Evolutionary conservation across 2,888 invertebrate species (phyloP).

Genomic region (Thymelicus sylvestris): DNA sequence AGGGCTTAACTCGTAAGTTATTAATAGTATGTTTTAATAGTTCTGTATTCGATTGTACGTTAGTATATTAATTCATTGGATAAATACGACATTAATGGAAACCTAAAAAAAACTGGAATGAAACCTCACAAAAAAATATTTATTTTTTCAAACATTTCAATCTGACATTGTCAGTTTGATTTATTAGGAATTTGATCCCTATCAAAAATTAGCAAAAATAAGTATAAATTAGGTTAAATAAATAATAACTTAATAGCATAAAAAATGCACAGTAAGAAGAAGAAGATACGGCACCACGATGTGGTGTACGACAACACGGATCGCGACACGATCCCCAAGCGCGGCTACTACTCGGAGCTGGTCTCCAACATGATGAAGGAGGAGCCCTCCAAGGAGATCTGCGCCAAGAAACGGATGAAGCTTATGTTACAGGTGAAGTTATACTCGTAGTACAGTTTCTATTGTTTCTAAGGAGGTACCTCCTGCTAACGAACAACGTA

Average conservation of each 20-base stretch:
- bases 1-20: too few species aligned
- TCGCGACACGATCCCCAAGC: slow-evolving; percentile 66
- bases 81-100: too few species aligned
- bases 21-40: too few species aligned
- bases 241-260: slow-evolving; percentile 9
- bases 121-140: not conserved
- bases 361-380: slow-evolving; percentile 79
- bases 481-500: too few species aligned
- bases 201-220: slow-evolving; percentile 21
- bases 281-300: slow-evolving; percentile 70
- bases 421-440: slow-evolving; percentile 64
- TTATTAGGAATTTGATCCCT: not conserved
- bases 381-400: slow-evolving; percentile 61
- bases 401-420: slow-evolving; percentile 75
- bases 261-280: slow-evolving; percentile 69
- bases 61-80: too few species aligned
- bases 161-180: slow-evolving; percentile 14
- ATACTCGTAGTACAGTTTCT: too few species aligned
- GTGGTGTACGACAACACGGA: slow-evolving; percentile 68
- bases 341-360: slow-evolving; percentile 87
- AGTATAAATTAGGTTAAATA: slow-evolving; percentile 9
- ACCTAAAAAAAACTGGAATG: too few species aligned
- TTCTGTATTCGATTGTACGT: too few species aligned
- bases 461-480: too few species aligned
- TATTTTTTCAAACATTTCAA: slow-evolving; percentile 20